A percentile compares a stretch with the other conserved stretches of the same genome.
Conservation (phyloP, 2,888 invertebrate genomes). For the Crepidodera aurea region DNA sequence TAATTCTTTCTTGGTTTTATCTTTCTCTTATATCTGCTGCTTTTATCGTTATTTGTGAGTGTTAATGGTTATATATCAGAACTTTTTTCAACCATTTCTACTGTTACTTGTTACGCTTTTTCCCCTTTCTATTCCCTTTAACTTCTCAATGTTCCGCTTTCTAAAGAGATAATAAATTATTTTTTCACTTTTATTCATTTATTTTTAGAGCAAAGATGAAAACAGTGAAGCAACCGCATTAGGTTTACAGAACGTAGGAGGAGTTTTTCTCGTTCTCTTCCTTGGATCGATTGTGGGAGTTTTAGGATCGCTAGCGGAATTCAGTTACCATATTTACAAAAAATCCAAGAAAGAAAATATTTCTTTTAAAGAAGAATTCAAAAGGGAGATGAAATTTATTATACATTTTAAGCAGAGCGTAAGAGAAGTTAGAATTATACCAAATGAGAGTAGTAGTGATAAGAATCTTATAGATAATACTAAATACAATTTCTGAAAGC, state of each 20-base stretch:
- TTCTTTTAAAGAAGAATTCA: constrained; percentile 71
- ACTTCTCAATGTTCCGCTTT: too few species aligned
- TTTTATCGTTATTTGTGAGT: too few species aligned
- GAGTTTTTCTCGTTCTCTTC: constrained; percentile 81
- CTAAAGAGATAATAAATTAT: too few species aligned
- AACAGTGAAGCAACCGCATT: constrained; percentile 68
- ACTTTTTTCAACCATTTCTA: neutral
- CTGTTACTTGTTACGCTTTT: neutral
- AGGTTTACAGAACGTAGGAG: constrained; percentile 82
- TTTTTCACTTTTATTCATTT: neutral
- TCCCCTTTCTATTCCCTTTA: too few species aligned
- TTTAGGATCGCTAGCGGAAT: constrained; percentile 74
- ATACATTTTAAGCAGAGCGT: constrained; percentile 74
- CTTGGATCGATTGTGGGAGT: constrained; percentile 72
- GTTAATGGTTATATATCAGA: neutral
- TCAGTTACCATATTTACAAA: constrained; percentile 64
- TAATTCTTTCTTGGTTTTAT: too few species aligned
- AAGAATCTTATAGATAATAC: constrained; percentile 22
- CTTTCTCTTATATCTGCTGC: too few species aligned
- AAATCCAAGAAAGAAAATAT: constrained; percentile 61
- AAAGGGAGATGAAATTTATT: constrained; percentile 77
- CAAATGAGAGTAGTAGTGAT: constrained; percentile 18
- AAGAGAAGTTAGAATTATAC: constrained; percentile 65
- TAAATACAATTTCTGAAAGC: constrained; percentile 13
- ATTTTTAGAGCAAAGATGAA: constrained; percentile 55